Conservation (phyloP, 2,797 vertebrate genomes). For the Sphaeramia orbicularis region DNA sequence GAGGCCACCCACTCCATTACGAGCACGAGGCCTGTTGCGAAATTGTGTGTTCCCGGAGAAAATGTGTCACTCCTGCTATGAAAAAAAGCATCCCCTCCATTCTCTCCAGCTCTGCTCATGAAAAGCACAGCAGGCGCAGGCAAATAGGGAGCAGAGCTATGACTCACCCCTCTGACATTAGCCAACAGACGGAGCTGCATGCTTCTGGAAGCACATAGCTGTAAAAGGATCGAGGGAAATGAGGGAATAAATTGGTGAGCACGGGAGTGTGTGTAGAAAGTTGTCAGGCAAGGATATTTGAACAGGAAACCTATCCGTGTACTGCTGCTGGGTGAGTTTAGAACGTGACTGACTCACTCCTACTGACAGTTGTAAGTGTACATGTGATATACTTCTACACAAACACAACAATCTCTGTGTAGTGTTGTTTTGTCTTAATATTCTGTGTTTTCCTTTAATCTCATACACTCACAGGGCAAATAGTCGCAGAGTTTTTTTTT, state of each 20-base stretch:
- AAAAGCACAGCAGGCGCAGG: constrained; percentile 71
- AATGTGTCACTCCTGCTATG: constrained; percentile 61
- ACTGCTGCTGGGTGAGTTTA: not conserved
- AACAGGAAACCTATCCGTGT: constrained; percentile 12
- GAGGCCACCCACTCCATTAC: constrained; percentile 29
- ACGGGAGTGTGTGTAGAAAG: constrained; percentile 24
- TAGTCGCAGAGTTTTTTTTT: constrained; percentile 11
- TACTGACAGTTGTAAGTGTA: constrained; percentile 5
- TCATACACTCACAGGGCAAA: constrained; percentile 1
- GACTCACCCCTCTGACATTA: constrained; percentile 77
- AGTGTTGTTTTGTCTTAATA: constrained; percentile 2
- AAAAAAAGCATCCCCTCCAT: constrained; percentile 63
- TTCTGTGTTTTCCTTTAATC: constrained; percentile 17
- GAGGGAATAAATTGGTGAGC: constrained; percentile 37
- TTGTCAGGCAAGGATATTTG: constrained; percentile 41
- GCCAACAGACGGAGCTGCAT: constrained; percentile 50
- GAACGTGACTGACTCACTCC: not conserved
- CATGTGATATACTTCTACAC: too few species aligned
- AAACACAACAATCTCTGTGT: not conserved
- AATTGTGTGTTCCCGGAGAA: constrained; percentile 51
- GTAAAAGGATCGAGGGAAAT: constrained; percentile 56
- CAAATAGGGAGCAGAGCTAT: constrained; percentile 69
- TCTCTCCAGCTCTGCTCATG: constrained; percentile 57
- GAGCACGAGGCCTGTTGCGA: constrained; percentile 24
- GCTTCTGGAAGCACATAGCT: constrained; percentile 53